Evolutionary conservation across 2,797 vertebrate species (phyloP), one percentile per base, ranked within the genome.

Genomic region (Rhinella marina): DNA sequence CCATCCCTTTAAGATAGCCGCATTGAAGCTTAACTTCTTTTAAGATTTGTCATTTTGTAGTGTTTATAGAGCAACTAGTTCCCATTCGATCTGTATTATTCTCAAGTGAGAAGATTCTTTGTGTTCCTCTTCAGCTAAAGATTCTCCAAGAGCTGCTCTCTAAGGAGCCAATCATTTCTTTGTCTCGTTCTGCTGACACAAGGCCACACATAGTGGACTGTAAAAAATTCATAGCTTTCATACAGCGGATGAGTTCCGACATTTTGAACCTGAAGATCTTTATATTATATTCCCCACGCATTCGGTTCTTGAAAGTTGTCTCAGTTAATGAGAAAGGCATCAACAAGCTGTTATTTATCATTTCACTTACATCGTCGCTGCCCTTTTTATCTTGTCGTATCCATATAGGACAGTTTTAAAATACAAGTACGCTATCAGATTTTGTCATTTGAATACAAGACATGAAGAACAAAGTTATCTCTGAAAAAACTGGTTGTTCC

Each of bases 211-310:
- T 57, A 84, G 82, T 57, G 68, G 82, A 56, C 66, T 56, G 64
- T 54, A 56, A 84, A 84, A 84, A 70, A 84, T 56, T 57, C 66
- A 57, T 72, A 84, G 41, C 68, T 84, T 72, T 73, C 68, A 72
- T 56, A 27, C 50, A 32, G 57, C 57, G 64, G 79, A 62, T n/a
- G 59, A 62, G 59, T 81, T 81, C 79, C 64, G n/a, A n/a, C 59
- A 41, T 62, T 48, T 64, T 81, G 8, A 81, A 81, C 79, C 32
- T 62, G 62, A 59, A 61, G 3, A 32, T 32, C 14, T 61, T 41
- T 48, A 41, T 59, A 8, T 32, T 81, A 10, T 32, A 81, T 81
- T 62, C 59, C 25, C 78, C 23, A 5, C 79, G 64, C 75, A 12
- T 76, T 11, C 7, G 14, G n/a, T 77, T 77, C 50, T 75, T 54